phyloP scores from a whole-genome alignment of 2,888 invertebrate genomes.

The Cheilosia vernalis region DNA sequence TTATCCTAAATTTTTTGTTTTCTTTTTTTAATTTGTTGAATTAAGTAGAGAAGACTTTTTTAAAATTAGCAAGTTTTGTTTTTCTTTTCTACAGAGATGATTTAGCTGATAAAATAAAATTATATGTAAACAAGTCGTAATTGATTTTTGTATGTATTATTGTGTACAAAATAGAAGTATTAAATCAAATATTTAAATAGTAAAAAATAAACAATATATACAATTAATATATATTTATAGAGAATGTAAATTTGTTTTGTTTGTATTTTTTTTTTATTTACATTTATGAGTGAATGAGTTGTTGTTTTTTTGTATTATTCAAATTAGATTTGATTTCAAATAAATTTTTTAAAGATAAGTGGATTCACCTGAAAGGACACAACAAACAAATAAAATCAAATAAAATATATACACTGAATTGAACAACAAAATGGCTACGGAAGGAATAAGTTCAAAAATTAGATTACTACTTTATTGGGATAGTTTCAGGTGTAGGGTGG shows the following conservation, averaged over 20 bases:
- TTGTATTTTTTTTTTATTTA: conserved; percentile 48
- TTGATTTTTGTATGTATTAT: conserved; percentile 35
- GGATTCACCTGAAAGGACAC: conserved; percentile 81
- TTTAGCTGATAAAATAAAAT: conserved; percentile 49
- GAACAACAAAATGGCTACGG: not conserved
- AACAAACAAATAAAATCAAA: conserved; percentile 69
- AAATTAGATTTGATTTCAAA: conserved; percentile 53
- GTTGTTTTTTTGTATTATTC: conserved; percentile 31
- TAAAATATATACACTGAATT: conserved; percentile 52
- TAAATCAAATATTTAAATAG: conserved; percentile 57
- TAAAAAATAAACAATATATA: conserved; percentile 59
- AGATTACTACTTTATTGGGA: not conserved
- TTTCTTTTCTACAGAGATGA: conserved; percentile 41
- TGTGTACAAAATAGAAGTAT: conserved; percentile 43
- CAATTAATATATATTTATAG: conserved; percentile 58
- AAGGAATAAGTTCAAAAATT: not conserved
- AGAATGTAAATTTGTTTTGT: conserved; percentile 57
- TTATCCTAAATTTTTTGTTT: conserved; percentile 5
- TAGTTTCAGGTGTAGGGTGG: not conserved
- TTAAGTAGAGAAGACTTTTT: conserved; percentile 25
- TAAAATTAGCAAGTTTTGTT: conserved; percentile 27
- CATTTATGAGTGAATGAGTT: conserved; percentile 66
- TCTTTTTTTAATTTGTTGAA: conserved; percentile 37
- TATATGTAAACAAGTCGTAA: conserved; percentile 54
- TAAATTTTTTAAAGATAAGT: conserved; percentile 80